Percentiles rank a stretch among this genome's conserved stretches.
Evolutionary conservation across 2,888 invertebrate genomes (phyloP).

Genomic region (Chrysomela aeneicollis): DNA sequence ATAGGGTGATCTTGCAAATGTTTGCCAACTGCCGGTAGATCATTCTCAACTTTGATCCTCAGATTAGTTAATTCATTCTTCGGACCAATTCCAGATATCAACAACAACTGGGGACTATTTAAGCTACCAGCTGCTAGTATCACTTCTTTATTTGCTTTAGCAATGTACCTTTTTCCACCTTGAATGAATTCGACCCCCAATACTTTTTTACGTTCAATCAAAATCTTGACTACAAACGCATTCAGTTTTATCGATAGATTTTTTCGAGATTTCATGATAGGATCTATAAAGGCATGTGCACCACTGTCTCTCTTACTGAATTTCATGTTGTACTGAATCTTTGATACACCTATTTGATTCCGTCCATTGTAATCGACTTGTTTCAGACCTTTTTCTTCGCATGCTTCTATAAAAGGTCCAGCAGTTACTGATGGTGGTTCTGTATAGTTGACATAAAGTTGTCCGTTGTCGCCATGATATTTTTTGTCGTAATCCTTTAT

Average conservation of each 20-base stretch:
- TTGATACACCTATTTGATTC: constrained; percentile 22
- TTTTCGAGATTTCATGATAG: constrained; percentile 8
- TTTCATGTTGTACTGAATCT: constrained; percentile 26
- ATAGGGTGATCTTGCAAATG: constrained; percentile 79
- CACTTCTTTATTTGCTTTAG: constrained; percentile 75
- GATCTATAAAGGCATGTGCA: constrained; percentile 26
- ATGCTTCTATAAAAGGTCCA: constrained; percentile 56
- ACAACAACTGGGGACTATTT: constrained; percentile 84
- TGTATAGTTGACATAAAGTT: constrained; percentile 58
- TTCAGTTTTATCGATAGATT: constrained; percentile 64
- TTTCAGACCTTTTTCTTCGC: constrained; percentile 57
- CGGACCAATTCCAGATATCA: constrained; percentile 86
- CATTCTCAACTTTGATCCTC: constrained; percentile 69
- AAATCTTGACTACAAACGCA: constrained; percentile 50
- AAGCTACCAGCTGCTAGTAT: constrained; percentile 83
- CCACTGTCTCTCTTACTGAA: constrained; percentile 24
- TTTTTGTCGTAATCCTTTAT: background rate
- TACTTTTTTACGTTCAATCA: constrained; percentile 1
- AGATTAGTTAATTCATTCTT: constrained; percentile 66
- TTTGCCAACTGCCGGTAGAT: constrained; percentile 77
- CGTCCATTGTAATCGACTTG: constrained; percentile 27
- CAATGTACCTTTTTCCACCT: constrained; percentile 51
- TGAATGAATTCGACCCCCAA: constrained; percentile 24
- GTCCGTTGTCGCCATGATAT: constrained; percentile 60
- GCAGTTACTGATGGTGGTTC: constrained; percentile 18